phyloP scores from a whole-genome alignment of 2,888 invertebrate species.

The Cerastoderma edule region DNA sequence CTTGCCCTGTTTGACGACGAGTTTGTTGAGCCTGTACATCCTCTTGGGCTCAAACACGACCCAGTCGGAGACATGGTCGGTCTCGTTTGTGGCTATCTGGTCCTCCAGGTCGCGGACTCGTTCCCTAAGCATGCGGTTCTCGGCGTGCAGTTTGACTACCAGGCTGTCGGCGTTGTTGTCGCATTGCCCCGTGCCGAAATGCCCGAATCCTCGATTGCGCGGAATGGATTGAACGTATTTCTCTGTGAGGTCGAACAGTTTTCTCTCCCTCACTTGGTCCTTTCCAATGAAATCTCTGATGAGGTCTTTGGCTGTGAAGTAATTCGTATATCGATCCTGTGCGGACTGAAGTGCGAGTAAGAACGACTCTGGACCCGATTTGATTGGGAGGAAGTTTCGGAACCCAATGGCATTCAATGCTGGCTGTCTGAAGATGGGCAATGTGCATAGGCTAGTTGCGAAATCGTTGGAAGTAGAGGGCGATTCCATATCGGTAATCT shows the following conservation, averaged over 20 bases:
- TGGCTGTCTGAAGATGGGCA: background rate
- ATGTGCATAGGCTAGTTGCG: background rate
- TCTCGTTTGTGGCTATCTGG: conserved; percentile 7
- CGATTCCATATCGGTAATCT: background rate
- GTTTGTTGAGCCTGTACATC: conserved; percentile 40
- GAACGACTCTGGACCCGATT: conserved; percentile 43
- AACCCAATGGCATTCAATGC: conserved; percentile 28
- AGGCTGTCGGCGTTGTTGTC: too few species aligned
- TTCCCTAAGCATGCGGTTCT: conserved; percentile 22
- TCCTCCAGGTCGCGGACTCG: conserved; percentile 23
- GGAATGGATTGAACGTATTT: too few species aligned
- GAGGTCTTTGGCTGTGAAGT: conserved; percentile 8
- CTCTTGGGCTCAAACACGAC: conserved; percentile 35
- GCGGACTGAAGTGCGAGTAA: conserved; percentile 16
- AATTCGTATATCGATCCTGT: background rate
- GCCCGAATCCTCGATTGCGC: too few species aligned
- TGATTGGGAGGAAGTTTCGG: conserved; percentile 30
- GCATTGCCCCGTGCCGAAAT: too few species aligned
- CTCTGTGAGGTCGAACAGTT: background rate
- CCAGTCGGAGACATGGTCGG: conserved; percentile 31
- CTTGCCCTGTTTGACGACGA: conserved; percentile 37
- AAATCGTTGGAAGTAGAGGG: background rate
- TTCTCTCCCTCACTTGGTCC: background rate
- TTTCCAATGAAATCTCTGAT: conserved; percentile 9
- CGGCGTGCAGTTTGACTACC: conserved; percentile 33